A percentile compares a stretch with the other conserved stretches of the same genome.
Conservation (phyloP, 2,113 vertebrate genomes). For the mouse (Mus musculus) region GRCm39 chrX:7391001-7391500, state of each 20-base stretch:
- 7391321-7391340: slow-evolving; percentile 68
- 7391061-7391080: slow-evolving; percentile 80
- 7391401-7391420: slow-evolving; percentile 3
- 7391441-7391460: slow-evolving; percentile 63
- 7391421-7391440: neutral
- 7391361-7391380: slow-evolving; percentile 74
- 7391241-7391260: slow-evolving; percentile 86
- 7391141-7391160: slow-evolving; percentile 81
- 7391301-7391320: slow-evolving; percentile 68
- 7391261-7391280: slow-evolving; percentile 80
- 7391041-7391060: slow-evolving; percentile 75
- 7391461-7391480: slow-evolving; percentile 49
- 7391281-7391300: slow-evolving; percentile 78
- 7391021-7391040: slow-evolving; percentile 64
- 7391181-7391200: slow-evolving; percentile 85
- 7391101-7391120: slow-evolving; percentile 76
- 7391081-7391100: slow-evolving; percentile 80
- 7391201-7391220: slow-evolving; percentile 81
- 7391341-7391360: slow-evolving; percentile 70
- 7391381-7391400: slow-evolving; percentile 48
- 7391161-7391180: slow-evolving; percentile 81
- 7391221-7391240: slow-evolving; percentile 84
- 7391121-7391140: slow-evolving; percentile 81
- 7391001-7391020: slow-evolving; percentile 65
- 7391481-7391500: slow-evolving; percentile 42